Base-by-base conservation (phyloP, 2,113 vertebrate species). In the Leiothrix lutea region DNA sequence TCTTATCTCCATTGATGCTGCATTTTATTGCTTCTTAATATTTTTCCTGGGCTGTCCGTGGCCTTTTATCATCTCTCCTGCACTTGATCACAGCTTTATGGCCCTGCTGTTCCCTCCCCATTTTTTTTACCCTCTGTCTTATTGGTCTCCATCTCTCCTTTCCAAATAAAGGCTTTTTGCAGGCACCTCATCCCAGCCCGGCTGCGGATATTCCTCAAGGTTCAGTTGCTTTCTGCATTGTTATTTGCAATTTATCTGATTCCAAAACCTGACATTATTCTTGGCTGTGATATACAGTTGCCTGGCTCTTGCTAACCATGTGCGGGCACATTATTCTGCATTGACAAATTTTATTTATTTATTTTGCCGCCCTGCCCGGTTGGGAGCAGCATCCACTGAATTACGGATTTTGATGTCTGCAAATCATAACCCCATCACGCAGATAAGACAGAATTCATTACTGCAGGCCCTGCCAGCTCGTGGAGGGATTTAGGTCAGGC, bases 161-260 rank as follows among this genome's bases (percentile, higher is more conserved):
- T 62, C 35, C 47, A 66, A 80, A 87, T 48, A 64, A 75, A 9
- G 70, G 64, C 40, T 74, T 80, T 91, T 86, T 88, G 94, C 84
- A 94, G 95, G 78, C 80, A 61, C 70, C 84, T 90, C 95, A 56
- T 94, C 86, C 86, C 40, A 60, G 62, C 44, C 94, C 29, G 66
- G 83, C 95, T 79, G 48, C 45, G 24, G 88, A 45, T 92, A 57
- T 26, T 95, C 84, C 96, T 98, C 93, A 95, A 97, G 95, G 83
- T 91, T 97, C 94, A 85, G 71, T 95, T 94, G 90, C 61, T 97
- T 87, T 88, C 95, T 88, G 78, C 56, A 40, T 88, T 95, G 94
- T 97, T 97, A 97, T 97, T 97, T 97, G 88, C 95, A 97, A 97
- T 97, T 97, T 97, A 97, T 97, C 96, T 93, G 97, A 97, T 97